Evolutionary conservation across 2,888 invertebrate species (phyloP).

Genomic region (Chaetogeoica ovagalla): DNA sequence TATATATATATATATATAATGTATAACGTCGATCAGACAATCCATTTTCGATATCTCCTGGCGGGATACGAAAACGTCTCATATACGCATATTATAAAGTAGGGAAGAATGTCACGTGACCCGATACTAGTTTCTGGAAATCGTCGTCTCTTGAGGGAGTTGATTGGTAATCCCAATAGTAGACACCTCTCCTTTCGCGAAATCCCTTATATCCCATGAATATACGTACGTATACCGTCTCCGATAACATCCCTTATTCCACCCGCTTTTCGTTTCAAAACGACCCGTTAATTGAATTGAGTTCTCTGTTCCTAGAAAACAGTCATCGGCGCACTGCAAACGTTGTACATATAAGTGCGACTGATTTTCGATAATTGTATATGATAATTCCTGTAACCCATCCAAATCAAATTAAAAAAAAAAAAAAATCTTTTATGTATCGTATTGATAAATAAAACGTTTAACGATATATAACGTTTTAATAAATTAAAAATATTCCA

Average conservation of each 20-base stretch:
- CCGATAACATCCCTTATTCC: background rate
- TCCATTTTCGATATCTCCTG: constrained; percentile 5
- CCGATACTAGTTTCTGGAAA: constrained; percentile 17
- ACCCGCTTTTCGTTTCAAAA: constrained; percentile 1
- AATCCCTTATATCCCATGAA: background rate
- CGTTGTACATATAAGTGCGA: too few relatives aligned
- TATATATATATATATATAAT: too few relatives aligned
- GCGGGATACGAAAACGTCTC: background rate
- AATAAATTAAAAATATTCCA: too few relatives aligned
- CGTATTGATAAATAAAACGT: too few relatives aligned
- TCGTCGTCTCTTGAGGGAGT: constrained; percentile 19
- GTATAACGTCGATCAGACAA: background rate
- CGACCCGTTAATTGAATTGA: constrained; percentile 10
- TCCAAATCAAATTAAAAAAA: too few relatives aligned
- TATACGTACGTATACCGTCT: background rate
- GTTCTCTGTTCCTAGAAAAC: background rate
- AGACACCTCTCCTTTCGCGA: background rate
- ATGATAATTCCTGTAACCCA: background rate
- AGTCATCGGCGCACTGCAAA: background rate
- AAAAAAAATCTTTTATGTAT: too few relatives aligned
- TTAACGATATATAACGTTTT: too few relatives aligned
- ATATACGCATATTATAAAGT: background rate
- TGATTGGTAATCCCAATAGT: constrained; percentile 15
- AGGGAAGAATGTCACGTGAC: constrained; percentile 21
- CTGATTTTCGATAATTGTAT: too few relatives aligned